Conservation (phyloP, 2,888 invertebrate genomes). For the Serripes groenlandicus region DNA sequence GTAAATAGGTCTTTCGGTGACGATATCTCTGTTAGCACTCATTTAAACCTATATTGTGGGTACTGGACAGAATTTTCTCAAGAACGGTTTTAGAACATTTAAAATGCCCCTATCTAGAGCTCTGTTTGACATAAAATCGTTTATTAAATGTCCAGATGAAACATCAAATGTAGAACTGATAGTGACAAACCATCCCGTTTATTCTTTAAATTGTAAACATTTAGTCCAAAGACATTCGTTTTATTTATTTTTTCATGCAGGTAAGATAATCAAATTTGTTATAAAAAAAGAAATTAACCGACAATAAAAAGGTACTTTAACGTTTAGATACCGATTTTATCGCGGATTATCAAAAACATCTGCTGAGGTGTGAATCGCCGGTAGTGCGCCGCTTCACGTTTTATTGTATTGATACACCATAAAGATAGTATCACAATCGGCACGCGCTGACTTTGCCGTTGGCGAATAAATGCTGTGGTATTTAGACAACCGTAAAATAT, state of each 20-base stretch:
- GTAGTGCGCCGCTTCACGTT: conserved; percentile 41
- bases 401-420: conserved; percentile 58
- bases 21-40: too few species aligned
- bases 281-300: conserved; percentile 35
- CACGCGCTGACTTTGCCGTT: conserved; percentile 56
- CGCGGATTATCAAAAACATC: conserved; percentile 63
- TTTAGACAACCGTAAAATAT: conserved; percentile 46
- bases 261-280: conserved; percentile 22
- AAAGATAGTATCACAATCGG: conserved; percentile 64
- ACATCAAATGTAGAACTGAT: conserved; percentile 18
- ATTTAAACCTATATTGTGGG: too few species aligned
- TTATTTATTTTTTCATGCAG: conserved; percentile 9
- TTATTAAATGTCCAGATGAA: neutral
- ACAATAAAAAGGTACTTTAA: conserved; percentile 48
- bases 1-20: too few species aligned
- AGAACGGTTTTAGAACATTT: too few species aligned
- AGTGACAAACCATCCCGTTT: conserved; percentile 15
- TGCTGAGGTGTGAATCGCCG: conserved; percentile 56
- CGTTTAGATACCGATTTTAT: conserved; percentile 53
- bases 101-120: too few species aligned
- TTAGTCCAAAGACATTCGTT: conserved; percentile 11
- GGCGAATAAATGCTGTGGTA: conserved; percentile 54
- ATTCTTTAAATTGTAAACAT: neutral
- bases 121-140: too few species aligned
- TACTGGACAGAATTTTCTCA: too few species aligned